phyloP scores from a whole-genome alignment of 1,140 invertebrate species.

The Triops cancriformis region DNA sequence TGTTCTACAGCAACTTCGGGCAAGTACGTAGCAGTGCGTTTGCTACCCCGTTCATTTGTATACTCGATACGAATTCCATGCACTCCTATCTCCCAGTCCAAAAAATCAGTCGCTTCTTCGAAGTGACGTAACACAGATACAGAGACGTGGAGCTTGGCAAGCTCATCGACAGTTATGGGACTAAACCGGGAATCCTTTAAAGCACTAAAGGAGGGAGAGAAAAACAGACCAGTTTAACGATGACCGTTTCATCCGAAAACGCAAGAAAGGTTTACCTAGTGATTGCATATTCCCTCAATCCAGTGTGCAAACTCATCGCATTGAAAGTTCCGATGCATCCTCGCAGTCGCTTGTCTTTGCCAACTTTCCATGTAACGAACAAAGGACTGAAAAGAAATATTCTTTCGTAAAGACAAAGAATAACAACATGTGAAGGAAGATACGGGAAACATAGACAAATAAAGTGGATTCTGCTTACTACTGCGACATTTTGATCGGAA shows the following conservation, averaged over 20 bases:
- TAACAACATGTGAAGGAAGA: slow-evolving; percentile 11
- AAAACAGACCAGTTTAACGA: not conserved
- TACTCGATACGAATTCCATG: slow-evolving; percentile 99
- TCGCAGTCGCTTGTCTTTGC: slow-evolving; percentile 77
- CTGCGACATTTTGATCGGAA: too few relatives aligned
- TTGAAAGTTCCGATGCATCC: slow-evolving; percentile 95
- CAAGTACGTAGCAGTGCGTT: slow-evolving; percentile 93
- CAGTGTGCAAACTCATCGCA: slow-evolving; percentile 85
- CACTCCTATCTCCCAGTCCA: slow-evolving; percentile 96
- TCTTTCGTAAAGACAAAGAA: too few relatives aligned
- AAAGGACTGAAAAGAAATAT: slow-evolving; percentile 70
- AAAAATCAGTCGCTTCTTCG: slow-evolving; percentile 87
- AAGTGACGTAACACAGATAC: slow-evolving; percentile 95
- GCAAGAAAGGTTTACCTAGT: slow-evolving; percentile 56
- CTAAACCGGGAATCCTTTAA: slow-evolving; percentile 56
- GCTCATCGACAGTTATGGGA: slow-evolving; percentile 88
- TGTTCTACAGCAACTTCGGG: slow-evolving; percentile 96
- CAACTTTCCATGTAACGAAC: slow-evolving; percentile 98
- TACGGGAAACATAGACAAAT: slow-evolving; percentile 20
- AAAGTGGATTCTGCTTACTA: too few relatives aligned
- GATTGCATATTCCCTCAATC: slow-evolving; percentile 90
- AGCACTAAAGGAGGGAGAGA: slow-evolving; percentile 16
- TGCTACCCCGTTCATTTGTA: slow-evolving; percentile 85
- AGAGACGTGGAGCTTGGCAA: slow-evolving; percentile 82
- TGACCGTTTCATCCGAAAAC: not conserved